Percentiles rank a stretch among this genome's conserved stretches.
Evolutionary conservation across 2,113 vertebrate species (phyloP).

Genomic region (Hirundichthys speculiger): DNA sequence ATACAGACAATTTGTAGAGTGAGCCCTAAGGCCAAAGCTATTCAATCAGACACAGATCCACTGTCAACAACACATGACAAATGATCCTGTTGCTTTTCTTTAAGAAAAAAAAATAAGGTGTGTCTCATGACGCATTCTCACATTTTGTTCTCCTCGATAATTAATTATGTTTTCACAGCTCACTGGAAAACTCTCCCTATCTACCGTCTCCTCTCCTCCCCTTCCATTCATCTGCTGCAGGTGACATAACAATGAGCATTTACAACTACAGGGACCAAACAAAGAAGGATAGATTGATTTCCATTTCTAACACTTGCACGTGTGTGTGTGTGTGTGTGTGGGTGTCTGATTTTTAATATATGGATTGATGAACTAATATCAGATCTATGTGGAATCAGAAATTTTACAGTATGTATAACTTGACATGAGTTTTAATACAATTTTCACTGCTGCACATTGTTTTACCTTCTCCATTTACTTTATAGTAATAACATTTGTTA

Average conservation of each 20-base stretch:
- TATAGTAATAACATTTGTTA: too few relatives aligned
- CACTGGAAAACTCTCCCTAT: background rate
- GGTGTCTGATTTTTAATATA: background rate
- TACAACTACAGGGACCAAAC: background rate
- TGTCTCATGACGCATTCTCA: slow-evolving; percentile 26
- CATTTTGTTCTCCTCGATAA: slow-evolving; percentile 9
- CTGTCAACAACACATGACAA: slow-evolving; percentile 8
- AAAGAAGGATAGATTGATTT: slow-evolving; percentile 1
- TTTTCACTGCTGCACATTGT: too few relatives aligned
- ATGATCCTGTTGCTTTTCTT: slow-evolving; percentile 1
- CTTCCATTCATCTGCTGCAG: background rate
- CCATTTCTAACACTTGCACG: background rate
- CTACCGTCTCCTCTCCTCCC: background rate
- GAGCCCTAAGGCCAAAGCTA: background rate
- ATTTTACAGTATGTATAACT: background rate
- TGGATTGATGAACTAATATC: background rate
- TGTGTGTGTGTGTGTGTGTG: background rate
- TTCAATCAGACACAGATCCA: slow-evolving; percentile 16
- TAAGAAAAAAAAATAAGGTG: background rate
- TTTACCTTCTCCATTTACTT: too few relatives aligned
- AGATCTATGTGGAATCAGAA: background rate
- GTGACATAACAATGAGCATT: background rate
- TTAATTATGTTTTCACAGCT: background rate
- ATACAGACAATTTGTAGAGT: background rate
- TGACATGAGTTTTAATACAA: background rate